Evolutionary conservation across 2,888 invertebrate genomes (phyloP).

Genomic region (Horisme vitalbata): DNA sequence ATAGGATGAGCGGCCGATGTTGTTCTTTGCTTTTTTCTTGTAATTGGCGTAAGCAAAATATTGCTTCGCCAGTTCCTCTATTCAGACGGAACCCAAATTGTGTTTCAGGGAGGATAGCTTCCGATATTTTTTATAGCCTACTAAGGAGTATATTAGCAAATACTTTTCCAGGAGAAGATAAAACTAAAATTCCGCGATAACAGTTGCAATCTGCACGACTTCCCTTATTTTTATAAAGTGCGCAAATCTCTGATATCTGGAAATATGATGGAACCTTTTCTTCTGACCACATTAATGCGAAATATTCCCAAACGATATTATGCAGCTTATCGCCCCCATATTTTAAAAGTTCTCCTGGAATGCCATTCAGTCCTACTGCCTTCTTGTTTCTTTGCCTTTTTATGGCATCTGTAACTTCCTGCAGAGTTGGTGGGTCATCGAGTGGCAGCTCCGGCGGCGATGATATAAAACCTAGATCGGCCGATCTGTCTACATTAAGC

Average conservation of each 20-base stretch:
- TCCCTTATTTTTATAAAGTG: slow-evolving; percentile 6
- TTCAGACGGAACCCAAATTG: slow-evolving; percentile 7
- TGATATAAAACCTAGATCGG: neutral
- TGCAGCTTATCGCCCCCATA: slow-evolving; percentile 3
- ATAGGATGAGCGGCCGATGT: neutral
- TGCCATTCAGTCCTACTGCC: neutral
- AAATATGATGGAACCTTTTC: no score
- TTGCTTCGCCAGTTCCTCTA: neutral
- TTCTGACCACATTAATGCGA: no score
- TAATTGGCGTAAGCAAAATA: neutral
- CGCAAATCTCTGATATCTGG: no score
- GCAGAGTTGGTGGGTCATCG: neutral
- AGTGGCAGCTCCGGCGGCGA: neutral
- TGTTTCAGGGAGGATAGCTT: slow-evolving; percentile 2
- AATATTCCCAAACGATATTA: no score
- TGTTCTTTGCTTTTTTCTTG: slow-evolving; percentile 2
- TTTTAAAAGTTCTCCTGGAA: slow-evolving; percentile 1
- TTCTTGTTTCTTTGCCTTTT: neutral
- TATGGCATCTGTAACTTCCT: neutral
- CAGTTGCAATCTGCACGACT: slow-evolving; percentile 6
- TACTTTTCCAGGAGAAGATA: neutral
- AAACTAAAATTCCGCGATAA: slow-evolving; percentile 3
- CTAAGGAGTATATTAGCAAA: slow-evolving; percentile 6
- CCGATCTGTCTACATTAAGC: slow-evolving; percentile 2
- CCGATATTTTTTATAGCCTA: neutral